These are phyloP conservation scores for Passer montanus DNA, from an alignment of 2,113 vertebrate species.

Conservation along the genomic window DNA sequence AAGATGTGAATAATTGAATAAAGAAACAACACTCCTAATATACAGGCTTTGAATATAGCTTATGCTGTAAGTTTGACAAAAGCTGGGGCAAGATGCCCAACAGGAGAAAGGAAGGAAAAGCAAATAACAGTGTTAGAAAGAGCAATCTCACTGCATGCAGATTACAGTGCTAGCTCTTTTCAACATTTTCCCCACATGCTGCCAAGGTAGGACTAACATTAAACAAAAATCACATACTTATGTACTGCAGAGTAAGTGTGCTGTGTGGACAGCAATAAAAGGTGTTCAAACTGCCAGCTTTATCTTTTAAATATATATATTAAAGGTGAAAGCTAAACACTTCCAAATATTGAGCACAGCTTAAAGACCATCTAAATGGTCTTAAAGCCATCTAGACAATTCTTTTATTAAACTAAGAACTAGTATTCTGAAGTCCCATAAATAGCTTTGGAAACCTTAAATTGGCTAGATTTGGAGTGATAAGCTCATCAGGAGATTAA, in stretches of 20 bases:
- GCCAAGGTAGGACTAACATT: not conserved
- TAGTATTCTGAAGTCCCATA: not conserved
- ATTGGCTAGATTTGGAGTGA: not conserved
- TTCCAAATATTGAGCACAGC: not conserved
- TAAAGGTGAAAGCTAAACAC: not conserved
- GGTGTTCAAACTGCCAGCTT: not conserved
- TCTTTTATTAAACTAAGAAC: not conserved
- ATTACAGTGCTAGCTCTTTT: not conserved
- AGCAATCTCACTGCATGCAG: not conserved
- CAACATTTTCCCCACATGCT: not conserved
- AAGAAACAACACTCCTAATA: not conserved
- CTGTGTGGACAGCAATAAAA: not conserved
- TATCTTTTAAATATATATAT: not conserved
- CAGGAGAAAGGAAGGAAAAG: not conserved
- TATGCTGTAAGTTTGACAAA: not conserved
- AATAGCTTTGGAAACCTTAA: not conserved
- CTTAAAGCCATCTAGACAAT: not conserved
- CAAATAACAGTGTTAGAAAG: not conserved
- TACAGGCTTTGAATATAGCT: not conserved
- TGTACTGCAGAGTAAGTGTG: not conserved
- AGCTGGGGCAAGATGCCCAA: not conserved
- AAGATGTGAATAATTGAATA: not conserved
- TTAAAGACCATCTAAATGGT: not conserved
- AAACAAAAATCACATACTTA: not conserved
- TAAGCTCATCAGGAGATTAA: not conserved